Evolutionary conservation across 2,888 invertebrate species (phyloP).

Genomic region (Mamestra brassicae): DNA sequence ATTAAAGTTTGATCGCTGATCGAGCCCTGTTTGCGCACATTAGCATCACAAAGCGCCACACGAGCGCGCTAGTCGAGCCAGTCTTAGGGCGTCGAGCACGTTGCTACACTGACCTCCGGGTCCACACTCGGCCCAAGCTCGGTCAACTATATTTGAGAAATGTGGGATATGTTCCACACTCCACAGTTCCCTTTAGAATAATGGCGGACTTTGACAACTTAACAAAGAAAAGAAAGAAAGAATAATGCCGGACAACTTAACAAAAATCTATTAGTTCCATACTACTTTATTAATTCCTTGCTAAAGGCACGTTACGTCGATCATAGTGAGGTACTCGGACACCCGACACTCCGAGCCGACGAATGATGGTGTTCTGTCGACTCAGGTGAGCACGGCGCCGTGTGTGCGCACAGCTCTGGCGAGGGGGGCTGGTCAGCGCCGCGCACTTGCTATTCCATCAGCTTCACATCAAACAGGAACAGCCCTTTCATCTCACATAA

Average conservation of each 20-base stretch:
- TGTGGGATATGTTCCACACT: no score
- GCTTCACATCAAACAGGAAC: constrained; percentile 65
- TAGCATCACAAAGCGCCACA: constrained; percentile 81
- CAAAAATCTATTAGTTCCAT: background rate
- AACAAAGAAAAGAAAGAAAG: no score
- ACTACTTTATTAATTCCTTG: background rate
- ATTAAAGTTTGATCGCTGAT: constrained; percentile 71
- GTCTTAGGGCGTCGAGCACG: no score
- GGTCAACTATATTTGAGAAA: no score
- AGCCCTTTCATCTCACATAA: constrained; percentile 64
- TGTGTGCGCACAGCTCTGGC: constrained; percentile 43
- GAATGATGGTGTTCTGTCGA: no score
- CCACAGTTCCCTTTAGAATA: background rate
- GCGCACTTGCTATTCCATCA: constrained; percentile 55
- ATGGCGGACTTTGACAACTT: background rate
- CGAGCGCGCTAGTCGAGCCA: constrained; percentile 18
- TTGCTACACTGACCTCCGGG: no score
- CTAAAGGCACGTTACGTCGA: background rate
- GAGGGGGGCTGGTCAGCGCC: constrained; percentile 25
- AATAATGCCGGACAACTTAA: no score
- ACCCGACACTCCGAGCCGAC: background rate
- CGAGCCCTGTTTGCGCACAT: constrained; percentile 77
- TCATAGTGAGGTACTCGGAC: background rate
- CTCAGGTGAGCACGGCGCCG: constrained; percentile 7
- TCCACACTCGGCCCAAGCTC: no score